Evolutionary conservation across 1,140 invertebrate species (phyloP).

Genomic region (Trichonephila clavata): DNA sequence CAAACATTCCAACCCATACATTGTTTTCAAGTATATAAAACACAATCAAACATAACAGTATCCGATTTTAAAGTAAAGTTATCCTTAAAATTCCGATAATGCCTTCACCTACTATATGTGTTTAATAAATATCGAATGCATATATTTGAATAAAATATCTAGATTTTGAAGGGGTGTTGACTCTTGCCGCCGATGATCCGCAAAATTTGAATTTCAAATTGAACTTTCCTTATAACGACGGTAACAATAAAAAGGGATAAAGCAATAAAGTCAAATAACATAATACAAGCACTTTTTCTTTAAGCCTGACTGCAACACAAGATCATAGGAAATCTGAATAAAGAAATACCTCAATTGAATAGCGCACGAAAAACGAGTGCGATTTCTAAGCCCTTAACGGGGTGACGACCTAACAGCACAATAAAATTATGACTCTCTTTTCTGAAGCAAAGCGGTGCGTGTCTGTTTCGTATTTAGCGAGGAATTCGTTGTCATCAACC

Average conservation of each 20-base stretch:
- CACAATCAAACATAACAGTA: constrained; percentile 3
- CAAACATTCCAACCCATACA: not conserved
- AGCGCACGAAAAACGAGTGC: constrained; percentile 30
- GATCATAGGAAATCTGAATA: constrained; percentile 54
- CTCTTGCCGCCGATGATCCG: constrained; percentile 30
- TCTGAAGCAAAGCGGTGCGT: constrained; percentile 34
- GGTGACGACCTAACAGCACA: constrained; percentile 33
- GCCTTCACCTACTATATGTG: not conserved
- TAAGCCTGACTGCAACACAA: constrained; percentile 30
- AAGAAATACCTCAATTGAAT: constrained; percentile 49
- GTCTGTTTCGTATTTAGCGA: not conserved
- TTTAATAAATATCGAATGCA: constrained; percentile 34
- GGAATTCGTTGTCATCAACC: not conserved
- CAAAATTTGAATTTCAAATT: constrained; percentile 60
- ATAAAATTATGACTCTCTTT: constrained; percentile 1
- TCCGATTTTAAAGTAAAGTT: not conserved
- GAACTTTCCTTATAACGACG: constrained; percentile 16
- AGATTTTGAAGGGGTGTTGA: constrained; percentile 26
- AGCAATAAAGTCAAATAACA: constrained; percentile 53
- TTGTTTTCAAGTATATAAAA: not conserved
- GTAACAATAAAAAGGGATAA: constrained; percentile 46
- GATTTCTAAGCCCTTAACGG: constrained; percentile 50
- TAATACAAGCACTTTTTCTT: constrained; percentile 28
- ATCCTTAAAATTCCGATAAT: constrained; percentile 4
- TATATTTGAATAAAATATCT: constrained; percentile 36